Evolutionary conservation across 2,888 invertebrate species (phyloP), one percentile per base, ranked within the genome.

Genomic region (Drosophila falleni): DNA sequence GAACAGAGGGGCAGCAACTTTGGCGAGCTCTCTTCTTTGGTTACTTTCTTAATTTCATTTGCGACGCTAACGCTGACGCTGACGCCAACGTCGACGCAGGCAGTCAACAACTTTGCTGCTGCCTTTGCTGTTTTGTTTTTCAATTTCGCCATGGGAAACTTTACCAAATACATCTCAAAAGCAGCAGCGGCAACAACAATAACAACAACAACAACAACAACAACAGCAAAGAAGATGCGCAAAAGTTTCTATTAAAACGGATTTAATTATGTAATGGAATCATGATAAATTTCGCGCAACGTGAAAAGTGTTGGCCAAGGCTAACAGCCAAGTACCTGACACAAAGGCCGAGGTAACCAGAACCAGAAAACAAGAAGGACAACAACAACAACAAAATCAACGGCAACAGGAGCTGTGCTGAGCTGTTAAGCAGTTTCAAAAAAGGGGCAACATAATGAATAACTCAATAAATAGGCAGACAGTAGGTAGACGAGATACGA

Each of bases 241-340:
- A 84, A 84, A 84, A 84, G 84, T 87, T 86, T 83, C 87, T 87
- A 89, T 90, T 86, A 86, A 89, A 91, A 90, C 81, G 90, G 90
- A 90, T 91, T 91, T 90, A 90, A 90, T 90, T 90, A 90, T 89
- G 90, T 91, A 91, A 90, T 90, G 90, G 90, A 87, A 90, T 89
- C 89, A 86, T 90, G 90, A 89, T 90, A 87, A 89, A 90, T 90
- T 87, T 87, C 84, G 81, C 86, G 89, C 89, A 80, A 87, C 89
- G 80, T 87, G 87, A 87, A 84, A 84, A 85, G 84, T 87, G 87
- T 85, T 89, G 79, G 85, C 79, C 78, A 73, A 66, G 71, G 74
- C 71, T 49, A 50, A 58, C 64, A 61, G 65, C 76, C 71, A 71
- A 74, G 78, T 78, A 78, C 78, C 81, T 74, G 71, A 29, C 80